phyloP scores from a whole-genome alignment of 2,888 invertebrate genomes.

The Drosophila anomalata region DNA sequence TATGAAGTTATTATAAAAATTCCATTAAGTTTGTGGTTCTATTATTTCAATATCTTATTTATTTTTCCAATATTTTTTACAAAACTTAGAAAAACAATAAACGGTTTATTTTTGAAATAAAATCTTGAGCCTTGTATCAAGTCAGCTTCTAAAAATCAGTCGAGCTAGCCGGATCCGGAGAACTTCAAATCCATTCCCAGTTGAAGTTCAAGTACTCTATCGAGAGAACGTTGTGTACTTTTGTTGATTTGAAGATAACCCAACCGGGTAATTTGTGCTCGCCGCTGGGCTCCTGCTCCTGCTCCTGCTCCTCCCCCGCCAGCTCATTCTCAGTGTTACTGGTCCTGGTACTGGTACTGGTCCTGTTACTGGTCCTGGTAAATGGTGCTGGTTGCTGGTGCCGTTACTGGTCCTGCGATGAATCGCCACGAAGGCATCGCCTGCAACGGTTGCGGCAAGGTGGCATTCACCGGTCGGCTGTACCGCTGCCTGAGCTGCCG shows the following conservation, averaged over 20 bases:
- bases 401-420: slow-evolving; percentile 42
- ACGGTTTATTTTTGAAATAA: not conserved
- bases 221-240: slow-evolving; percentile 6
- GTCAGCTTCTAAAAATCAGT: slow-evolving; percentile 7
- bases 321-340: not conserved
- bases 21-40: too few relatives aligned
- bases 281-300: slow-evolving; percentile 1
- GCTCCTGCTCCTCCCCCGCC: not conserved
- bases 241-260: slow-evolving; percentile 6
- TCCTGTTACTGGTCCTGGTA: not conserved
- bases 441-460: slow-evolving; percentile 57
- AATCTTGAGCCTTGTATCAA: slow-evolving; percentile 1
- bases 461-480: slow-evolving; percentile 58
- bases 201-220: slow-evolving; percentile 14
- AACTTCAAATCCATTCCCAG: slow-evolving; percentile 7
- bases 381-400: not conserved
- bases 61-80: too few relatives aligned
- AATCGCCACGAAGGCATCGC: slow-evolving; percentile 61
- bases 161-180: not conserved
- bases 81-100: too few relatives aligned
- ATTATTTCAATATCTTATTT: too few relatives aligned
- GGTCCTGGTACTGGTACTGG: not conserved
- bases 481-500: slow-evolving; percentile 63
- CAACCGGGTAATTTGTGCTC: not conserved
- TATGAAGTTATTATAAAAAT: too few relatives aligned